Conservation (phyloP, 1,140 invertebrate species). For the Stegodyphus mimosarum region DNA sequence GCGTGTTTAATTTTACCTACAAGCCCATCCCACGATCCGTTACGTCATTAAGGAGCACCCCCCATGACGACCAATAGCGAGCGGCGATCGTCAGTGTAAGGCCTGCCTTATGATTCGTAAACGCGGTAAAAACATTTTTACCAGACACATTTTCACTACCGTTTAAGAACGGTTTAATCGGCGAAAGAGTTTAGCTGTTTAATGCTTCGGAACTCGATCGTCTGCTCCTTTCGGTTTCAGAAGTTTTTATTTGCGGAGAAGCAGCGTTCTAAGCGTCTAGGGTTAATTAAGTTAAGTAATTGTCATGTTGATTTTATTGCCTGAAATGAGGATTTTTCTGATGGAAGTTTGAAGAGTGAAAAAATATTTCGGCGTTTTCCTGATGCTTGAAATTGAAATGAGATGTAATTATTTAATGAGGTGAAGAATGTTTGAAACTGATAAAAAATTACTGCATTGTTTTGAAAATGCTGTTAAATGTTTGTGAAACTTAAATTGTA, state of each 20-base stretch:
- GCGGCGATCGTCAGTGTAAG: constrained; percentile 10
- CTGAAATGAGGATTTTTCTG: too few relatives aligned
- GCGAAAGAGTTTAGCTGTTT: constrained; percentile 57
- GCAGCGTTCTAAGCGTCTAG: constrained; percentile 6
- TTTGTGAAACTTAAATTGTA: too few relatives aligned
- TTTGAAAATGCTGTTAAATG: too few relatives aligned
- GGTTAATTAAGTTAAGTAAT: constrained; percentile 36
- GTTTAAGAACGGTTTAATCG: constrained; percentile 59
- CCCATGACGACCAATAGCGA: constrained; percentile 29
- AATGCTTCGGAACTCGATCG: constrained; percentile 55
- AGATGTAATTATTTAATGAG: too few relatives aligned
- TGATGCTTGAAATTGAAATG: too few relatives aligned
- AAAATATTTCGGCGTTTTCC: too few relatives aligned
- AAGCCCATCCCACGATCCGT: constrained; percentile 54
- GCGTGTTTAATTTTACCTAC: constrained; percentile 55
- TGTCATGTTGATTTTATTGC: neutral
- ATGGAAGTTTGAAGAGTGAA: too few relatives aligned
- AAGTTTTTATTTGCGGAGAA: constrained; percentile 47
- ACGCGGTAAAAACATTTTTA: constrained; percentile 60
- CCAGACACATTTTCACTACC: constrained; percentile 59
- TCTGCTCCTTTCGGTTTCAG: constrained; percentile 34
- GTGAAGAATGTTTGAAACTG: too few relatives aligned
- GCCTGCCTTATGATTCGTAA: constrained; percentile 48
- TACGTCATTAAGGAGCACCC: constrained; percentile 57
- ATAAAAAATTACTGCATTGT: too few relatives aligned